These are phyloP conservation scores for Clitarchus hookeri DNA, from an alignment of 2,888 invertebrate species.

Conservation along the genomic window DNA sequence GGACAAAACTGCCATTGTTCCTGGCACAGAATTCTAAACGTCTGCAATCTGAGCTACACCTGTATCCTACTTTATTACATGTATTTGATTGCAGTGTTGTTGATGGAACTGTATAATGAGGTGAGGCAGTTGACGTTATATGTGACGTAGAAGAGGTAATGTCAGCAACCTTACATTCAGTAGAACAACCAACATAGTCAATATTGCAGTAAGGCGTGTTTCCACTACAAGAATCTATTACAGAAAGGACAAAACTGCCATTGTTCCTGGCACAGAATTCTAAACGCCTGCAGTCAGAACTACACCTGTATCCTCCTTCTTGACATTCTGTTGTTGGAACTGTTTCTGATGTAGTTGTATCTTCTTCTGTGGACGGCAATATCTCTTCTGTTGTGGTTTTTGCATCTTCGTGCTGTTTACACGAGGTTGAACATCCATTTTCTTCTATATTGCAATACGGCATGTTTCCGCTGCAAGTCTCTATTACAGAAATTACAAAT, in stretches of 20 bases:
- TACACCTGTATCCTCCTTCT: not conserved
- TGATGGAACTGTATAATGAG: not conserved
- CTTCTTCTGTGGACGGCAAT: not conserved
- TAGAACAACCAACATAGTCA: not conserved
- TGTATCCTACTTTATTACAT: not conserved
- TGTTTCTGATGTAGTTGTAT: not conserved
- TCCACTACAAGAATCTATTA: not conserved
- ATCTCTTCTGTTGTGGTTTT: not conserved
- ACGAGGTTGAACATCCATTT: not conserved
- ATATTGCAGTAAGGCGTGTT: not conserved
- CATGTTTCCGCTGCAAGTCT: not conserved
- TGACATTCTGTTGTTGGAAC: not conserved
- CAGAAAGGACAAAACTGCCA: not conserved
- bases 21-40: not conserved
- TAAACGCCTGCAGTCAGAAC: not conserved
- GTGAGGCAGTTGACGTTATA: no score
- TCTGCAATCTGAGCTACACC: not conserved
- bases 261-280: not conserved
- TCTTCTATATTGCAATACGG: not conserved
- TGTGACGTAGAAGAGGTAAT: not conserved
- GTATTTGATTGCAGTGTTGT: not conserved
- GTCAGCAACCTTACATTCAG: not conserved
- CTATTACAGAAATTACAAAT: not conserved
- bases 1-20: not conserved
- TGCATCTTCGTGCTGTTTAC: not conserved